phyloP scores from a whole-genome alignment of 2,113 vertebrate genomes.

The Alosa alosa region DNA sequence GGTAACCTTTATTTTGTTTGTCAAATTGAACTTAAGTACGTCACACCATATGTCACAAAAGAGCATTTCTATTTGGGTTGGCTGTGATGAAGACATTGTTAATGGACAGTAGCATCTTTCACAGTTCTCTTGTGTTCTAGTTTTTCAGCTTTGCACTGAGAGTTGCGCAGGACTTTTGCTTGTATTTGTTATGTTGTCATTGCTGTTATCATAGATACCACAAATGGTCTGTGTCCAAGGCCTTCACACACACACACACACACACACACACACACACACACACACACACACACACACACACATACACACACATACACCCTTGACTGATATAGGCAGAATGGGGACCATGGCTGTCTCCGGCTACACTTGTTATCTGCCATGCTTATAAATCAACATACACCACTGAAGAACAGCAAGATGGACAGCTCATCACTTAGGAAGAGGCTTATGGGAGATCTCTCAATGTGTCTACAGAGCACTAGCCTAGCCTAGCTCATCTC shows the following conservation, averaged over 20 bases:
- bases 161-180: neutral
- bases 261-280: too few species aligned
- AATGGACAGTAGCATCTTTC: conserved; percentile 13
- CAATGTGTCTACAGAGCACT: neutral
- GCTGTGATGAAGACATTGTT: neutral
- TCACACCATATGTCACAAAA: neutral
- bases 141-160: neutral
- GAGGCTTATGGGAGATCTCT: neutral
- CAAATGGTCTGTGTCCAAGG: neutral
- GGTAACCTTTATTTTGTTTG: neutral
- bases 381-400: neutral
- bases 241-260: neutral
- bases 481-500: neutral
- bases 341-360: neutral
- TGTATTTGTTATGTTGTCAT: neutral
- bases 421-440: neutral
- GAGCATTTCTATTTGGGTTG: conserved; percentile 19
- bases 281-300: too few species aligned
- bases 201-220: neutral
- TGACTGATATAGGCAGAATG: neutral
- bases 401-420: neutral
- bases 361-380: neutral
- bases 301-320: too few species aligned
- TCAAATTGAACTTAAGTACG: neutral
- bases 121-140: conserved; percentile 20